Base-by-base conservation (phyloP, 1,140 invertebrate genomes). In the Pararge aegeria region DNA sequence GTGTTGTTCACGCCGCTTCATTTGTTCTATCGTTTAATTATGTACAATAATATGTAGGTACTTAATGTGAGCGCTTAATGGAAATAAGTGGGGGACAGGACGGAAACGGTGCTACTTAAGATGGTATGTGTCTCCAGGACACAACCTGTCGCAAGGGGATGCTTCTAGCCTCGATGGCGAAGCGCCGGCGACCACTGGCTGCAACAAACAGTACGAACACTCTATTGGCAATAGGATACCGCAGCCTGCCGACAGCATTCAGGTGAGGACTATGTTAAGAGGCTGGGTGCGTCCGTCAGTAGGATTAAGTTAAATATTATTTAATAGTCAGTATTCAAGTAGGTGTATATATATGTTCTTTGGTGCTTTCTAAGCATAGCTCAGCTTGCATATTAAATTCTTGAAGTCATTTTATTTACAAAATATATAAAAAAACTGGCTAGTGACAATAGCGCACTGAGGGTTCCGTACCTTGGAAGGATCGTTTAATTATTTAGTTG, bases 91-190 rank as follows among this genome's bases (percentile, higher is more conserved):
- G 64, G 61, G 57, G 55, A 54, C 52, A 61, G 63, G 63, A 57
- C 50, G 27, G 75, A 76, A 72, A 68, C 72, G 69, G 73, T 74
- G 80, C 83, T 83, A 84, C 78, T 87, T 73, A 87, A 70, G 79
- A 70, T 85, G 78, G 79, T 89, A 63, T 87, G 84, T 89, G 84
- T 83, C 90, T 91, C 89, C 92, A 96, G 96, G 96, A 92, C 96
- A 97, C 92, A 96, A 97, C 92, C 93, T 96, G 93, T 96, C 96
- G 72, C 95, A 96, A 87, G 94, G 93, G 67, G 96, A 97, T 82
- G 95, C 94, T 60, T 96, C 95, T 91, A 97, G 95, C 82, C 93
- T 96, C 53, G 95, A 95, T 73, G 96, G 95, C 51, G 96, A 97
- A 68, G 91, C 92, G 24, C 93, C 93, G 65, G 93, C 94, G 64